Evolutionary conservation across 2,797 vertebrate genomes (phyloP), one percentile per base, ranked within the genome.

Genomic region (Syngnathus acus): DNA sequence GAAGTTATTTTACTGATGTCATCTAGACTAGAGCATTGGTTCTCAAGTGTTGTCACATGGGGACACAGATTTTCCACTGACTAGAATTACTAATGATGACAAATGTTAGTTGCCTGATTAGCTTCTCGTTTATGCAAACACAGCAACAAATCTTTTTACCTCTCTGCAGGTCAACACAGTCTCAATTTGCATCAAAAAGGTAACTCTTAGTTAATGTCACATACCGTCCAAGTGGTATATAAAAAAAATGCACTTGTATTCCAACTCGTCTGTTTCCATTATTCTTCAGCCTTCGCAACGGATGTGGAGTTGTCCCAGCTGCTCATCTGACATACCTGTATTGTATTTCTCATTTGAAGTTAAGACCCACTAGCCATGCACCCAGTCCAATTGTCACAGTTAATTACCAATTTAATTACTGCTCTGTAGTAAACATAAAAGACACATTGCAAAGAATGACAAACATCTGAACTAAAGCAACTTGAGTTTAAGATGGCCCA

Each of bases 261-360:
- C 21, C 67, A 65, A 62, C 65, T 59, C 7, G 1, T 73, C 47
- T 74, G 26, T 67, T 60, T 71, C 19, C n/a, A 47, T 69, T 59
- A 54, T 58, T 26, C 10, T 48, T 62, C 26, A 26, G 21, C 43
- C 37, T 9, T 72, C 6, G 9, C 14, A 57, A 10, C 42, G 40
- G 6, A 62, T 7, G n/a, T 39, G 68, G 62, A 54, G 37, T 67
- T 40, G 47, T 39, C n/a, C 53, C 65, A 67, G 51, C 65, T 68
- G 65, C 70, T 69, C 65, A 59, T 69, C 64, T 14, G 67, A 14
- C n/a, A 65, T 73, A 72, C 23, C 23, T 26, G 26, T 26, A 26
- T 68, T 39, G 39, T 64, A 39, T 67, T 81, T 77, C 65, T 69
- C 5, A 19, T 67, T 58, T 47, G 70, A 51, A 78, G 71, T 62